These are phyloP conservation scores for Loris lydekkerianus DNA, from an alignment of 2,797 vertebrate species.

Conservation along the genomic window DNA sequence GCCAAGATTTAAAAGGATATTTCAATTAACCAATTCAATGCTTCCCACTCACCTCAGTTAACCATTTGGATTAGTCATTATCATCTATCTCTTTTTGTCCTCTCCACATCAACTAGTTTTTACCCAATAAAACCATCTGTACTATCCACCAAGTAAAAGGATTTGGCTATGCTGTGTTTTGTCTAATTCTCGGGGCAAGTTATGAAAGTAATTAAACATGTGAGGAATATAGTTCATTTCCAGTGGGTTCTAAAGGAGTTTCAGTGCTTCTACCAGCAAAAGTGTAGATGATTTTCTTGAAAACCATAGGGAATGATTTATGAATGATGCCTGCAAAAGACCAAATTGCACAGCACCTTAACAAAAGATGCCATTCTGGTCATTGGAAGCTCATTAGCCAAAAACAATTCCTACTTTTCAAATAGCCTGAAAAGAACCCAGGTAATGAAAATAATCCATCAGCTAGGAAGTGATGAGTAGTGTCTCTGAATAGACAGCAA, in stretches of 20 bases:
- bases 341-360: constrained; percentile 79
- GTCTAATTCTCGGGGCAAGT: constrained; percentile 62
- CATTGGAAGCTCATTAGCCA: constrained; percentile 73
- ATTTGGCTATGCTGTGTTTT: constrained; percentile 24
- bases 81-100: not conserved
- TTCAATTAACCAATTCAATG: not conserved
- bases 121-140: not conserved
- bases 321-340: constrained; percentile 54
- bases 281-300: constrained; percentile 53
- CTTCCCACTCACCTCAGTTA: not conserved
- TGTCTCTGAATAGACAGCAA: constrained; percentile 64
- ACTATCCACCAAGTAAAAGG: not conserved
- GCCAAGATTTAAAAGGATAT: not conserved
- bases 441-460: constrained; percentile 68
- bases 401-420: constrained; percentile 67
- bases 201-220: not conserved
- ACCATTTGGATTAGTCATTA: not conserved
- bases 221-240: constrained; percentile 23
- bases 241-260: not conserved
- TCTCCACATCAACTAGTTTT: not conserved
- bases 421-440: constrained; percentile 73
- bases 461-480: constrained; percentile 19
- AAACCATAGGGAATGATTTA: constrained; percentile 76
- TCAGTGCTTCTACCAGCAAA: constrained; percentile 27
- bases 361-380: constrained; percentile 62